Percentiles rank a stretch among this genome's conserved stretches.
Conservation (phyloP, 2,113 vertebrate genomes). For the Spilogale gracilis region DNA sequence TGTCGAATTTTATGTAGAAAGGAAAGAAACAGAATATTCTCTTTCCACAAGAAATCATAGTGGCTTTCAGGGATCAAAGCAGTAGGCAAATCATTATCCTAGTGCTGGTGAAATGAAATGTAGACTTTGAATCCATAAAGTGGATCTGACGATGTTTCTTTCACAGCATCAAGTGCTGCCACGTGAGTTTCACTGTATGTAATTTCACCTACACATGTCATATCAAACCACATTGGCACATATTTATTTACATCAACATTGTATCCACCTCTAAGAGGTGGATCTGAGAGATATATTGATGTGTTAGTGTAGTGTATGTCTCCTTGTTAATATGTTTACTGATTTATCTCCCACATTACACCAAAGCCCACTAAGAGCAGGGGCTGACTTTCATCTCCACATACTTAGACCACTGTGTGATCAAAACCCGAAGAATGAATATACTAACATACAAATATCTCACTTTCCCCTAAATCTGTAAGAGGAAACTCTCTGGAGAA, state of each 20-base stretch:
- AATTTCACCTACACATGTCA: background rate
- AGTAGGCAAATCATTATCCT: constrained; percentile 67
- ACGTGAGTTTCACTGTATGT: constrained; percentile 54
- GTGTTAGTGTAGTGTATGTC: background rate
- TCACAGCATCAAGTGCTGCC: constrained; percentile 49
- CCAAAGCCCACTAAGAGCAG: background rate
- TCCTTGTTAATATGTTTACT: background rate
- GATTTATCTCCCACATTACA: background rate
- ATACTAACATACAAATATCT: background rate
- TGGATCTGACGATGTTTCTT: constrained; percentile 61
- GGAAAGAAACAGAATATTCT: constrained; percentile 35
- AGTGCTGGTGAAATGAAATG: constrained; percentile 58
- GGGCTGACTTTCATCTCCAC: background rate
- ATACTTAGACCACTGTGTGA: background rate
- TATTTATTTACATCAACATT: background rate
- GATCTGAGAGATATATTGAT: background rate
- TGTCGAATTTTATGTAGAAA: constrained; percentile 62
- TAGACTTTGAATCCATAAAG: constrained; percentile 70
- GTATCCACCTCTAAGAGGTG: background rate
- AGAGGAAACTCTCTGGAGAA: background rate
- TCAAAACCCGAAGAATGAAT: background rate
- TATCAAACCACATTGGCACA: constrained; percentile 34
- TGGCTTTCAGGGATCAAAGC: constrained; percentile 58
- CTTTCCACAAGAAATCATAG: constrained; percentile 56
- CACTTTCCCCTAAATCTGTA: background rate